Conservation (phyloP, 2,113 vertebrate species). For the Gracilinanus agilis region DNA sequence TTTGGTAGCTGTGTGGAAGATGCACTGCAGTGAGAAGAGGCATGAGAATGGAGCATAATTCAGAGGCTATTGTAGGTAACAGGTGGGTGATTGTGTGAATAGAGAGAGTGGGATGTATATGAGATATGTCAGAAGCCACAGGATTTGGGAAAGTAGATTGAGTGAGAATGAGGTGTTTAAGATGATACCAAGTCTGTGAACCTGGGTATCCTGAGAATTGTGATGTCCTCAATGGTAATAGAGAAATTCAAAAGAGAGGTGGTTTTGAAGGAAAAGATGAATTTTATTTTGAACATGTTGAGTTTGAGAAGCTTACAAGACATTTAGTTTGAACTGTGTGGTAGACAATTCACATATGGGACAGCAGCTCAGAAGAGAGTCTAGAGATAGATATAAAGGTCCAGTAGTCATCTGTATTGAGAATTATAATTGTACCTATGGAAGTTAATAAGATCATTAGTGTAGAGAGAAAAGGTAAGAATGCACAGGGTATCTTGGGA, state of each 20-base stretch:
- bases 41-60: too few relatives aligned
- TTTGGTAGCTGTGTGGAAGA: too few relatives aligned
- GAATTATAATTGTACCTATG: neutral
- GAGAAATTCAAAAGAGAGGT: neutral
- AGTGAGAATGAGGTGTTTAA: too few relatives aligned
- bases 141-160: too few relatives aligned
- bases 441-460: neutral
- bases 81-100: too few relatives aligned
- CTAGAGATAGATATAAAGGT: neutral
- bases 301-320: neutral
- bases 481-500: too few relatives aligned
- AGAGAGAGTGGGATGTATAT: too few relatives aligned
- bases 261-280: neutral
- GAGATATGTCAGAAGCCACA: too few relatives aligned
- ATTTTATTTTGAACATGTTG: neutral
- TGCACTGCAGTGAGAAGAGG: too few relatives aligned
- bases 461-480: neutral
- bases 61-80: too few relatives aligned
- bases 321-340: neutral
- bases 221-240: neutral
- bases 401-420: neutral
- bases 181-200: too few relatives aligned
- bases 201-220: neutral
- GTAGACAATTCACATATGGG: neutral
- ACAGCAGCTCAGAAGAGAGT: neutral